Evolutionary conservation across 2,113 vertebrate genomes (phyloP), one percentile per base, ranked within the genome.

Genomic region (Pollachius pollachius): DNA sequence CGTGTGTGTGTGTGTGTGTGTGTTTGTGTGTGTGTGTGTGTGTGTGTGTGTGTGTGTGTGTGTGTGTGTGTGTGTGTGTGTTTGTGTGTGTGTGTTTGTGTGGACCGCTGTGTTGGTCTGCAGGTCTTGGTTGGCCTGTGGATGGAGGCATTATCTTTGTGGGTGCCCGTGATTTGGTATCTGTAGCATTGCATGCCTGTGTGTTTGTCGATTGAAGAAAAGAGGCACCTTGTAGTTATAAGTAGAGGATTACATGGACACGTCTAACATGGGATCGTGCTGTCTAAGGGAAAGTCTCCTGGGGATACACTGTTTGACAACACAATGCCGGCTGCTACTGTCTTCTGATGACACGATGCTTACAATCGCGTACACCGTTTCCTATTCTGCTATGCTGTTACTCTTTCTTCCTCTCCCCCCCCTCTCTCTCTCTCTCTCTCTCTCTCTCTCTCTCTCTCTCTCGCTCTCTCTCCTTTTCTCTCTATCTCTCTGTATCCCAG

Each of bases 141-240:
- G 8, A 8, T 64, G 63, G 7, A 30, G 27, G 30, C 17, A 16
- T 17, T 58, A 23, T 15, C 11, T 19, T 3, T 25, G 58, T 21
- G 58, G 11, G 58, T n/a, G 18, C 18, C 5, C 18, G n/a, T 18
- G 58, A 21, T 15, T 59, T 8, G 3, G 23, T 68, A 25, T 18
- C 30, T 34, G 30, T 34, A 34, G 30, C 30, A 34, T 34, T 34
- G 30, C 30, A 34, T 34, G 30, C 30, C 30, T 57, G 61, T 37
- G 12, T 60, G 56, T n/a, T 19, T 54, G 65, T 15, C n/a, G 57
- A 3, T 61, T 69, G 30, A 60, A 52, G 58, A 69, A 37, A 27
- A 69, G 57, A 62, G 15, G 18, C 57, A 69, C 34, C 58, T 69
- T 69, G 67, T 48, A 61, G 34, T 61, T 37, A 21, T 62, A 48